Base-by-base conservation (phyloP, 2,888 invertebrate genomes). In the Habroteleia sp. region DNA sequence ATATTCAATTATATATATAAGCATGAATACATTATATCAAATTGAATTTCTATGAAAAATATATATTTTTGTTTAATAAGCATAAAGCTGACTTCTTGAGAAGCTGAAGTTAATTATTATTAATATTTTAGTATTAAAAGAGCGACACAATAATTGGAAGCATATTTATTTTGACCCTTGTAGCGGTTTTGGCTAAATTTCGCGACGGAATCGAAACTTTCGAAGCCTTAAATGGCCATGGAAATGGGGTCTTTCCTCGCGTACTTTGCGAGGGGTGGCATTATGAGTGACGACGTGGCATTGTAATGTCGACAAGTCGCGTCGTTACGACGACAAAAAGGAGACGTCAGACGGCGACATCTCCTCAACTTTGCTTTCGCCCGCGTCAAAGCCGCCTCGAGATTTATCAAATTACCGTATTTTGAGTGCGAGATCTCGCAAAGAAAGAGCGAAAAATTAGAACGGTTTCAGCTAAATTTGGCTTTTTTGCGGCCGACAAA, bases 131-230 rank as follows among this genome's bases (percentile, higher is more conserved):
- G n/a, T n/a, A n/a, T n/a, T n/a, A n/a, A n/a, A n/a, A n/a, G n/a
- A n/a, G n/a, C n/a, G n/a, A n/a, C 4, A 20, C 20, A 20, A 3
- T 20, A 20, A 20, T 7, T 7, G 27, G 4, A 27, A 2, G 7
- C 29, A 2, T n/a, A 35, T 58, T 11, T 48, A 48, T 31, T 39
- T 48, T 46, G 14, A 44, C 65, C 37, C 42, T 31, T 20, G 33
- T 35, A 66, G 63, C 73, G 69, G 63, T 60, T 41, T 60, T 27
- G 35, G 37, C 23, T 27, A 48, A 42, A 13, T 20, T 27, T 80
- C 80, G 75, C 80, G 81, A 79, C 81, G 83, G 83, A 83, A 83
- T 80, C 82, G 80, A 82, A 76, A 79, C 71, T 78, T 80, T 82
- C 33, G 65, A 66, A 46, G 42, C 52, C 42, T 37, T 54, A 75